Evolutionary conservation across 2,888 invertebrate genomes (phyloP), one percentile per base, ranked within the genome.

Genomic region (Salpingus planirostris): DNA sequence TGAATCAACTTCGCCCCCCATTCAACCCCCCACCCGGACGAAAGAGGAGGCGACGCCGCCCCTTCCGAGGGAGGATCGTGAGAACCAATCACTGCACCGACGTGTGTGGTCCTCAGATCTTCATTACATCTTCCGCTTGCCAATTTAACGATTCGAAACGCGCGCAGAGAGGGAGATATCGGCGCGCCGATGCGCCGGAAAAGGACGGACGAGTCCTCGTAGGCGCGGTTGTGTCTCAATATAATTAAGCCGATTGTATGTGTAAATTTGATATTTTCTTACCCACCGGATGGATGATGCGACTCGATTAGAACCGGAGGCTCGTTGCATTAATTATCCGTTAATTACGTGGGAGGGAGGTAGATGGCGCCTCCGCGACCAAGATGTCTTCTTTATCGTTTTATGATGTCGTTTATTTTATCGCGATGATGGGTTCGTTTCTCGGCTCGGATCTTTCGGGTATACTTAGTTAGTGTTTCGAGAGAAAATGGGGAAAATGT

Each of bases 71-170:
- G 59, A 44, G 55, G 49, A 46, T 54, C 53, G 35, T 46, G 38
- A 42, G 49, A 55, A 53, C 64, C 63, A 64, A 64, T 64, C 61
- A 59, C 53, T 54, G 57, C 52, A 49, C 46, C 65, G 59, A 62
- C 62, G 63, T 65, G 65, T 65, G 65, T 64, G 65, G 65, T 65
- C 65, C 57, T 54, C 54, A 55, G 55, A 59, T 64, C 64, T 64
- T 64, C 62, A 64, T 64, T 64, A 63, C 52, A 55, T 57, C 57
- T 55, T 52, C 52, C 49, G 55, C 5, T 59, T 60, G 62, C 59
- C 60, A 62, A 61, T 62, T 63, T 62, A 61, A 57, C 57, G 55
- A 61, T 62, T 60, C 52, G 53, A 56, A 57, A 58, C 58, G 53
- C 52, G 41, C 49, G 44, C 43, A 44, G 52, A 50, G 49, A 52